These are phyloP conservation scores for Chaetorhynchus papuensis DNA, from an alignment of 2,113 vertebrate species.

Conservation along the genomic window DNA sequence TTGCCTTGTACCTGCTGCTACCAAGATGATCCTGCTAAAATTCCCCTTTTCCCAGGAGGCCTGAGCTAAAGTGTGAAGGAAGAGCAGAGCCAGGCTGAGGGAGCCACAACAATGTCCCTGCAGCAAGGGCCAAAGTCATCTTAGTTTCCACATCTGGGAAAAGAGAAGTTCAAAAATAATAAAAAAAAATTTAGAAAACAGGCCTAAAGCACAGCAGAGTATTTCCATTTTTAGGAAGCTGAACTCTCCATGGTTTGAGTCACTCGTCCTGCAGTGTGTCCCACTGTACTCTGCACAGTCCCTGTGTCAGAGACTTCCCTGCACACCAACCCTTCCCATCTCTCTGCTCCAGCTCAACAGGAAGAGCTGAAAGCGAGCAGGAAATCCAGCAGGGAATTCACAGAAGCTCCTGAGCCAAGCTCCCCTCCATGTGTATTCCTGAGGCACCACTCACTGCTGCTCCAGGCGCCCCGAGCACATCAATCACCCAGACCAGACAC, in stretches of 20 bases:
- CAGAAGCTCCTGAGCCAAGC: neutral
- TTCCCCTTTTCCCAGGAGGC: neutral
- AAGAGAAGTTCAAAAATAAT: neutral
- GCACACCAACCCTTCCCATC: neutral
- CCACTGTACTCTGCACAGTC: neutral
- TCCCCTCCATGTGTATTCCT: neutral
- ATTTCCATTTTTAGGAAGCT: neutral
- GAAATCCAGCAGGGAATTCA: neutral
- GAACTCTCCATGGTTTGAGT: neutral
- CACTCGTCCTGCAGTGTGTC: neutral
- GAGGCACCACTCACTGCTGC: neutral
- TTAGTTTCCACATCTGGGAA: neutral
- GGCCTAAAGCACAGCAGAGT: neutral
- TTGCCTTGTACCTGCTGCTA: neutral
- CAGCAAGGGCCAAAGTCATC: neutral
- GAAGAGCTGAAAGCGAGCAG: neutral
- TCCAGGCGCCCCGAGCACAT: accelerated
- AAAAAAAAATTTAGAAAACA: neutral
- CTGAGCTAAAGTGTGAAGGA: neutral
- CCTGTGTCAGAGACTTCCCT: neutral
- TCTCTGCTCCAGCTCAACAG: neutral
- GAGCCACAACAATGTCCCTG: neutral
- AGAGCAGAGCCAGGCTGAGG: neutral
- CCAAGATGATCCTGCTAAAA: neutral
- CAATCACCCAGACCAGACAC: neutral